A percentile compares a stretch with the other conserved stretches of the same genome.
phyloP scores from a whole-genome alignment of 2,888 invertebrate genomes.

The Gymnosoma rotundatum region DNA sequence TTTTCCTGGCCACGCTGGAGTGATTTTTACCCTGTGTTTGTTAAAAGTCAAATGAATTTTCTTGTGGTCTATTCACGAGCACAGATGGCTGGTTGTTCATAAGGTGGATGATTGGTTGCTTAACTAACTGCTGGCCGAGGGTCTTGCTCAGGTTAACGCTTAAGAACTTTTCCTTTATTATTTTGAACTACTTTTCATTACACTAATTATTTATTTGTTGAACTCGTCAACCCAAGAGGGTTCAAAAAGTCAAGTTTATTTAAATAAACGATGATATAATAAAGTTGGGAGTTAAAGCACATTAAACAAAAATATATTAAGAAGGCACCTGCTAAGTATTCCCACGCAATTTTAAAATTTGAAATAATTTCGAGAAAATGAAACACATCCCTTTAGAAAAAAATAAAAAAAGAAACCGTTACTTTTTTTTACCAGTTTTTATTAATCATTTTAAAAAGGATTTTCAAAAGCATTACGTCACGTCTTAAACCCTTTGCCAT shows the following conservation, averaged over 20 bases:
- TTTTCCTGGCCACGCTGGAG: slow-evolving; percentile 58
- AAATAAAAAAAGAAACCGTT: slow-evolving; percentile 25
- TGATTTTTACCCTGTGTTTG: slow-evolving; percentile 59
- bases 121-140: slow-evolving; percentile 38
- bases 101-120: slow-evolving; percentile 28
- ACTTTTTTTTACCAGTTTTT: not conserved
- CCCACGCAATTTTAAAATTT: slow-evolving; percentile 57
- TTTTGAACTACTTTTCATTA: slow-evolving; percentile 33
- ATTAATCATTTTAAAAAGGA: not conserved
- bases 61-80: slow-evolving; percentile 53
- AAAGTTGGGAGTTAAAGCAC: slow-evolving; percentile 52
- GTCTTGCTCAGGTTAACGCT: slow-evolving; percentile 46
- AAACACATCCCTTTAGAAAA: not conserved
- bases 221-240: slow-evolving; percentile 34
- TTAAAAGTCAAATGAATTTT: slow-evolving; percentile 36
- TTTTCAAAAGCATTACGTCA: too few relatives aligned
- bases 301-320: too few relatives aligned
- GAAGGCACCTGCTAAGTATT: slow-evolving; percentile 61
- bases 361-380: not conserved
- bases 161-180: slow-evolving; percentile 55
- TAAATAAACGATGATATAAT: slow-evolving; percentile 47
- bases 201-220: slow-evolving; percentile 50
- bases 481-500: slow-evolving; percentile 23
- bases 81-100: slow-evolving; percentile 56
- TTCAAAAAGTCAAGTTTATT: slow-evolving; percentile 60